Evolutionary conservation across 2,888 invertebrate genomes (phyloP).

Genomic region (Papilio protenor): DNA sequence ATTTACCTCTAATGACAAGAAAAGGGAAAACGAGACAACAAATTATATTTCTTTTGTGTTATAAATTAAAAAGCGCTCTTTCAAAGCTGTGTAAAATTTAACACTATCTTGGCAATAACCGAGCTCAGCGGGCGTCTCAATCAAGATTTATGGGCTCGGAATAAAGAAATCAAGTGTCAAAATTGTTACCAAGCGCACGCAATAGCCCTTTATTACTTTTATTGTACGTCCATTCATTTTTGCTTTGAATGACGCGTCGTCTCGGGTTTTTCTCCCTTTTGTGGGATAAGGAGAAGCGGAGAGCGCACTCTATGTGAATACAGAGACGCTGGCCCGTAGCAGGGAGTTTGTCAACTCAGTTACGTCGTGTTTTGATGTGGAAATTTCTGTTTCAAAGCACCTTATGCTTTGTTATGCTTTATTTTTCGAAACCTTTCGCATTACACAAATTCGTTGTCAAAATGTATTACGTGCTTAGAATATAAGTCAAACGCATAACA

Average conservation of each 20-base stretch:
- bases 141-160: constrained; percentile 63
- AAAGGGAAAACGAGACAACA: constrained; percentile 17
- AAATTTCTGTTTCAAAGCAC: constrained; percentile 28
- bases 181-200: constrained; percentile 65
- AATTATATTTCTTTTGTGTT: constrained; percentile 26
- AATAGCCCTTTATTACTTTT: constrained; percentile 50
- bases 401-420: constrained; percentile 13
- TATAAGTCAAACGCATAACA: background rate
- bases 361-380: constrained; percentile 27
- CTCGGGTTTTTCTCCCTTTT: constrained; percentile 72
- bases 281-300: constrained; percentile 62
- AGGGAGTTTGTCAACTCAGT: constrained; percentile 33
- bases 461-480: constrained; percentile 7
- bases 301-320: constrained; percentile 63
- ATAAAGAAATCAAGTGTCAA: constrained; percentile 78
- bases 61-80: constrained; percentile 31
- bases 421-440: constrained; percentile 21
- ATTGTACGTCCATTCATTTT: constrained; percentile 69
- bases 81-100: constrained; percentile 20
- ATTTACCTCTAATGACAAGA: background rate
- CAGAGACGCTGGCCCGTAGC: constrained; percentile 50
- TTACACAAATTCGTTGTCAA: constrained; percentile 8
- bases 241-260: constrained; percentile 66
- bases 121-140: constrained; percentile 50
- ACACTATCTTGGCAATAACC: constrained; percentile 50